Conservation (phyloP, 2,888 invertebrate species). For the Caenorhabditis auriculariae region DNA sequence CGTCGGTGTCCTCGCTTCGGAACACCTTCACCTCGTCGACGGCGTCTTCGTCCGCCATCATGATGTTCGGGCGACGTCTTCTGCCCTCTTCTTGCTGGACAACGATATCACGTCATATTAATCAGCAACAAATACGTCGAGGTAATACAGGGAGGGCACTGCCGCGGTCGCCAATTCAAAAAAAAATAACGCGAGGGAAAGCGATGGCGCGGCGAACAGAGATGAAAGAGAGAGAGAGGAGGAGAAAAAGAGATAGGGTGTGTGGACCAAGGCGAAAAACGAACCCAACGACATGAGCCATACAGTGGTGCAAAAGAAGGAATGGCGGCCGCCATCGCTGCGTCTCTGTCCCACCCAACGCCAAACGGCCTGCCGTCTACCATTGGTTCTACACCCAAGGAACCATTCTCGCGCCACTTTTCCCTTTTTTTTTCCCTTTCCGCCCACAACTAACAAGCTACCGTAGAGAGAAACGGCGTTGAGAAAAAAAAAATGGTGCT, state of each 20-base stretch:
- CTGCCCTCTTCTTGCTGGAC: conserved; percentile 5
- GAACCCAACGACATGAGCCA: conserved; percentile 2
- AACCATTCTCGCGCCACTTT: too few species aligned
- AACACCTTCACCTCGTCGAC: conserved; percentile 51
- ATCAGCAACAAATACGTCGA: too few species aligned
- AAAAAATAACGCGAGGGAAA: too few species aligned
- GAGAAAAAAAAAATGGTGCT: too few species aligned
- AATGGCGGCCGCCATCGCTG: too few species aligned
- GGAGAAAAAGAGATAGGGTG: conserved; percentile 3
- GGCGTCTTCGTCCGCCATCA: conserved; percentile 17
- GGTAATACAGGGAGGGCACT: neutral
- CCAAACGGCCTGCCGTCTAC: conserved; percentile 11
- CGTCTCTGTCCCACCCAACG: conserved; percentile 9
- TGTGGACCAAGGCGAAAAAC: conserved; percentile 5
- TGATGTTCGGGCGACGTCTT: neutral
- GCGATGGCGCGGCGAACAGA: neutral
- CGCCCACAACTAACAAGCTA: too few species aligned
- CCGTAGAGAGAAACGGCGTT: too few species aligned
- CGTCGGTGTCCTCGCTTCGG: conserved; percentile 30
- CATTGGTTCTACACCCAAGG: conserved; percentile 14
- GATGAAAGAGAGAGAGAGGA: conserved; percentile 1
- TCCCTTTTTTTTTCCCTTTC: too few species aligned
- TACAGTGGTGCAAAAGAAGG: neutral
- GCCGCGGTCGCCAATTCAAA: neutral
- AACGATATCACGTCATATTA: neutral